A percentile compares a stretch with the other conserved stretches of the same genome.
Evolutionary conservation across 2,113 vertebrate genomes (phyloP).

Genomic region (Speoplatyrhinus poulsoni): DNA sequence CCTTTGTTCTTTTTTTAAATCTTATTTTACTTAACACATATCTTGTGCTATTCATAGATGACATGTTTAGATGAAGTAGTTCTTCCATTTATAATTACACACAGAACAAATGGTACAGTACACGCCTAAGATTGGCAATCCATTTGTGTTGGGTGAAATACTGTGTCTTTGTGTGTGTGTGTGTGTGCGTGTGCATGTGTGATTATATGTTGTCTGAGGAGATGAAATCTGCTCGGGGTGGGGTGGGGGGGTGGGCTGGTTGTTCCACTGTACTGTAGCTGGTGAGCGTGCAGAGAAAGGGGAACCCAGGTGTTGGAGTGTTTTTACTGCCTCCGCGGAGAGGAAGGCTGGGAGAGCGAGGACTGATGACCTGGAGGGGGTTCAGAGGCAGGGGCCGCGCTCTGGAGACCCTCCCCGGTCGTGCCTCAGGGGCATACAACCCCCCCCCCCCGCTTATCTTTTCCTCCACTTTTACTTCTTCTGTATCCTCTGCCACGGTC

Average conservation of each 20-base stretch:
- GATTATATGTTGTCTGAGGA: conserved; percentile 33
- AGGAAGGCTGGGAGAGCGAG: conserved; percentile 73
- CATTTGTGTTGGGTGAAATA: conserved; percentile 39
- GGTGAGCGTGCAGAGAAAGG: conserved; percentile 77
- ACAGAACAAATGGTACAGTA: conserved; percentile 11
- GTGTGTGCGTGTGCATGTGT: conserved; percentile 21
- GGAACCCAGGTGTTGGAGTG: conserved; percentile 78
- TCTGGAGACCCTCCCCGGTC: conserved; percentile 69
- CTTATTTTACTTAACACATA: too few species aligned
- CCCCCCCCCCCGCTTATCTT: conserved; percentile 73
- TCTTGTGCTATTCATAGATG: not conserved
- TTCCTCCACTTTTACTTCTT: conserved; percentile 78
- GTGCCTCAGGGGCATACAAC: conserved; percentile 69
- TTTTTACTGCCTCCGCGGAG: conserved; percentile 78
- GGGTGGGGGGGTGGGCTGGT: conserved; percentile 35
- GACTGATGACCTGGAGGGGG: conserved; percentile 75
- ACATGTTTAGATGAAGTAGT: not conserved
- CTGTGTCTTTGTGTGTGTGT: conserved; percentile 28
- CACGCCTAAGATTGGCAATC: conserved; percentile 11
- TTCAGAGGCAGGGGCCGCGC: conserved; percentile 73
- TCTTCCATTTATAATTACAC: conserved; percentile 5
- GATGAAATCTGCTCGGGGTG: conserved; percentile 50
- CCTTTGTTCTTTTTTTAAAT: too few species aligned
- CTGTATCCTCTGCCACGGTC: conserved; percentile 72
- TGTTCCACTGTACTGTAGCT: conserved; percentile 73